phyloP scores from a whole-genome alignment of 2,113 vertebrate species.

The Mustelus asterias region DNA sequence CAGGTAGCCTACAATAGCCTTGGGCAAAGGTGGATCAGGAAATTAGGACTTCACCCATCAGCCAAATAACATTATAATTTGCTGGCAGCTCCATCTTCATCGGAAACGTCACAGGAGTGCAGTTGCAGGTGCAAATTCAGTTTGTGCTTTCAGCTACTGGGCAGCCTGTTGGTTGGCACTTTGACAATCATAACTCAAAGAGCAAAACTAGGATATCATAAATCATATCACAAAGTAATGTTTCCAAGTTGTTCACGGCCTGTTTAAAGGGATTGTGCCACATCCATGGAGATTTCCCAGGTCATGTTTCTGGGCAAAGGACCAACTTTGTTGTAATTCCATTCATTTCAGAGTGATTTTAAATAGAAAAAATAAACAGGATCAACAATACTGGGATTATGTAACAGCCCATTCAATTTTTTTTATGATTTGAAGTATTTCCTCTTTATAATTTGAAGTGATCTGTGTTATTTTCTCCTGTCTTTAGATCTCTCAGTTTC shows the following conservation, averaged over 20 bases:
- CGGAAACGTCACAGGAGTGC: neutral
- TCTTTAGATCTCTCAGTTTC: neutral
- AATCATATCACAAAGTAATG: conserved; percentile 49
- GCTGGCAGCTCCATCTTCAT: neutral
- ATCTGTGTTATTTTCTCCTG: conserved; percentile 19
- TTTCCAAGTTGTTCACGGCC: conserved; percentile 45
- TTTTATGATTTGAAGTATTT: conserved; percentile 2
- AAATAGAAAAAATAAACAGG: conserved; percentile 41
- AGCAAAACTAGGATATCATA: conserved; percentile 49
- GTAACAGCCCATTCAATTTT: neutral
- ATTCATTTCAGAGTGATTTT: conserved; percentile 44
- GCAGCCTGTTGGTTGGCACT: conserved; percentile 29
- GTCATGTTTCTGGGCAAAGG: conserved; percentile 47
- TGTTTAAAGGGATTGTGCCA: conserved; percentile 46
- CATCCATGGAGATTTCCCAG: conserved; percentile 47
- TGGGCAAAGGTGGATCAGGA: neutral
- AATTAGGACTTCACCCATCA: neutral
- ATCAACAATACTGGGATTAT: conserved; percentile 40
- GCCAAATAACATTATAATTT: neutral
- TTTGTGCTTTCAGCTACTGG: neutral
- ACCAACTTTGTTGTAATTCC: conserved; percentile 44
- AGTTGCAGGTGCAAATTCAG: conserved; percentile 12
- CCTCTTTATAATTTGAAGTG: conserved; percentile 4
- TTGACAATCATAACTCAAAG: conserved; percentile 39
- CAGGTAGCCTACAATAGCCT: neutral